Evolutionary conservation across 2,113 vertebrate species (phyloP).

Genomic region (Ptilorrhoa leucosticta): DNA sequence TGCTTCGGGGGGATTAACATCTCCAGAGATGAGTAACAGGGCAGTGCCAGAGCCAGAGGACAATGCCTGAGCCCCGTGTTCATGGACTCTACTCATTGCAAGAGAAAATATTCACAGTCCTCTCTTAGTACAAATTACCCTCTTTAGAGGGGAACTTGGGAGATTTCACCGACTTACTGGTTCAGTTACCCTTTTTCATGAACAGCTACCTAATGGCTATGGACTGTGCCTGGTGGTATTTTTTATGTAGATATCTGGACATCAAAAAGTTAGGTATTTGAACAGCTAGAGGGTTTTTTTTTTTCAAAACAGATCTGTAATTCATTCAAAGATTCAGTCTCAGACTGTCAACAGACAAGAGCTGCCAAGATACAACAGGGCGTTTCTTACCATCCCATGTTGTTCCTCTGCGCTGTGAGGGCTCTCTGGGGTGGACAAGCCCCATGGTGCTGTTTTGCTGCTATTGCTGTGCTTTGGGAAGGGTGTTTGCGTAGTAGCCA

Average conservation of each 20-base stretch:
- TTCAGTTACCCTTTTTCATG: not conserved
- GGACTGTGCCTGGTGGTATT: not conserved
- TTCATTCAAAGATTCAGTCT: not conserved
- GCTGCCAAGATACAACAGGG: not conserved
- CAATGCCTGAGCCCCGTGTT: fast-evolving
- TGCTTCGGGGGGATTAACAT: fast-evolving
- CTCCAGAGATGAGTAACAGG: not conserved
- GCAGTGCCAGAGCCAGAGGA: not conserved
- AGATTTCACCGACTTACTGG: not conserved
- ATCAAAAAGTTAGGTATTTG: not conserved
- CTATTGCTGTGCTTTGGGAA: not conserved
- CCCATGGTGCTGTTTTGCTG: not conserved
- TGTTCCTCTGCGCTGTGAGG: not conserved
- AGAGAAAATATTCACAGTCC: not conserved
- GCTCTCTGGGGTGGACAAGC: not conserved
- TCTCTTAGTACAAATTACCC: not conserved
- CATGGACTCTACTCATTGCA: not conserved
- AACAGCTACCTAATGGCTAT: not conserved
- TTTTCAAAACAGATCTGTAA: not conserved
- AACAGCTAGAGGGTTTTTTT: not conserved
- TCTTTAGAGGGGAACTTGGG: not conserved
- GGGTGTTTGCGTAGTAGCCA: not conserved
- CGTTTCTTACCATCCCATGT: not conserved
- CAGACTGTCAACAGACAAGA: not conserved
- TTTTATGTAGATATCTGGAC: not conserved